These are phyloP conservation scores for Natrix natrix DNA, from an alignment of 2,797 vertebrate genomes.

Conservation along the genomic window DNA sequence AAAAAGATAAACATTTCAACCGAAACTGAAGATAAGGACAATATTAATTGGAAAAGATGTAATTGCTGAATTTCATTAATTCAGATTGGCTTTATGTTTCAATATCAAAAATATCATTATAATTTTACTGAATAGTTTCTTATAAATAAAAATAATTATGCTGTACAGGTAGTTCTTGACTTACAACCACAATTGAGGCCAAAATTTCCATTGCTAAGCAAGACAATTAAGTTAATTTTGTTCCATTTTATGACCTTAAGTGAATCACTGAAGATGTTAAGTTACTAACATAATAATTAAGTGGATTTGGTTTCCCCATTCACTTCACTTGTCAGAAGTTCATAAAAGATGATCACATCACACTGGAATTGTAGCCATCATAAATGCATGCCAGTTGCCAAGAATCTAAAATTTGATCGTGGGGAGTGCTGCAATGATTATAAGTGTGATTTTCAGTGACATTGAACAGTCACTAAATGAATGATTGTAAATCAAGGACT, in stretches of 20 bases:
- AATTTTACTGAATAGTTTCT: not conserved
- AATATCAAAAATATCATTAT: not conserved
- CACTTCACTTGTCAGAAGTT: not conserved
- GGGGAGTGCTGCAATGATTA: not conserved
- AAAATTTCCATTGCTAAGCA: not conserved
- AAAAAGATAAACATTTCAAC: not conserved
- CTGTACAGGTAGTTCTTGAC: not conserved
- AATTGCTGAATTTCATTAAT: not conserved
- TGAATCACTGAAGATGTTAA: not conserved
- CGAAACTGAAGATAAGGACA: not conserved
- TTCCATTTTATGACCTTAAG: not conserved
- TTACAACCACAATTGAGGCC: not conserved
- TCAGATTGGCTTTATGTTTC: not conserved
- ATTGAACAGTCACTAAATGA: not conserved
- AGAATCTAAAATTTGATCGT: not conserved
- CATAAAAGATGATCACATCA: not conserved
- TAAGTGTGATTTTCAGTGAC: not conserved
- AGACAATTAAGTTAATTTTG: not conserved
- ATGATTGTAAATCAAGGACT: not conserved
- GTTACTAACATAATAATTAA: not conserved
- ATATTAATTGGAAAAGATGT: not conserved
- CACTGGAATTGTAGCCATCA: not conserved
- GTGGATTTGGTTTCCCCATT: not conserved
- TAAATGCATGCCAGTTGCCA: not conserved
- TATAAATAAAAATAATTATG: not conserved